Base-by-base conservation (phyloP, 30 jellyfish, hydroid and myxozoan species). In the Rhopilema esculentum region DNA sequence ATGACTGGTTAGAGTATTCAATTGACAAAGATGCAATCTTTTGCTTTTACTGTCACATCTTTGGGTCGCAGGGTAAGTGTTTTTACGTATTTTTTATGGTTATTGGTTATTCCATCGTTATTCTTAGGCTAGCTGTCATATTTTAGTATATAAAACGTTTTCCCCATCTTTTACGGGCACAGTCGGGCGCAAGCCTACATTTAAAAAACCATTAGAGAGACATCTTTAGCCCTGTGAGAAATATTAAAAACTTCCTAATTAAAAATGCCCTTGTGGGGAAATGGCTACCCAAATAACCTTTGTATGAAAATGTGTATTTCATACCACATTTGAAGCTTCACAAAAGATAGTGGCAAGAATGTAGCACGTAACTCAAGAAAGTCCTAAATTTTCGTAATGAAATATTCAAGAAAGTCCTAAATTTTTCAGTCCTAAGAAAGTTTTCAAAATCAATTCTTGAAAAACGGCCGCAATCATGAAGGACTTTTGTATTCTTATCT, bases 21-120 rank as follows among this genome's bases (percentile, higher is more conserved):
- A 33, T 49, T 22, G 80, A 51, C 27, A 78, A 78, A 61, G 88
- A 78, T 61, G 88, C 88, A 50, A 61, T 61, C 25, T 78, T n/a
- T 31, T 78, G 88, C 61, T 78, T 78, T 31, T 31, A 52, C 63
- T 78, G 88, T 48, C 33, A 85, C 28, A 25, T 51, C 30, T 78
- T 78, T 78, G 88, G 88, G 32, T 19, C 88, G 29, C 82, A 19
- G 20, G 88, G 80, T 78, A 25, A 78, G 84, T 74, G 24, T 74
- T 31, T 74, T 31, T 29, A 23, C 24, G 32, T 74, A n/a, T 19
- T 27, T 6, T 69, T 21, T 74, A n/a, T 69, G 48, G 25, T 69
- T 69, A 18, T 69, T 29, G 50, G 53, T 69, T 29, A 69, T 40
- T 40, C 57, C 57, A 40, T 40, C 57, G 9, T 40, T 40, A 40